phyloP scores from a whole-genome alignment of 2,797 vertebrate species.

The Falco rusticolus region DNA sequence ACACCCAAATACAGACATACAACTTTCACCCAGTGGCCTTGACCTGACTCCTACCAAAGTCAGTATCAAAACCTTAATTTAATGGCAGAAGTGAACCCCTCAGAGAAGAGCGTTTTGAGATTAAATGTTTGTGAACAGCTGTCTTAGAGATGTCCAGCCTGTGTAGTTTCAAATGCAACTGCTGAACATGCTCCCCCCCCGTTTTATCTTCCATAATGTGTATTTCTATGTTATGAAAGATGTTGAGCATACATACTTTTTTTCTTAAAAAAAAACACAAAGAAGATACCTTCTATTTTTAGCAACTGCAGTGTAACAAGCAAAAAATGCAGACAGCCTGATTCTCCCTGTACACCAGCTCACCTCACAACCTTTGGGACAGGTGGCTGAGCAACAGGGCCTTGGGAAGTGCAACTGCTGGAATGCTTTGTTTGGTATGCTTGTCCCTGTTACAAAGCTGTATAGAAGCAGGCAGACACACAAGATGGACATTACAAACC shows the following conservation, averaged over 20 bases:
- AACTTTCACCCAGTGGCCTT: not conserved
- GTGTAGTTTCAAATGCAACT: not conserved
- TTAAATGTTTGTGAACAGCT: not conserved
- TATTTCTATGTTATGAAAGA: not conserved
- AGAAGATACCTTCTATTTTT: not conserved
- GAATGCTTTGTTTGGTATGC: not conserved
- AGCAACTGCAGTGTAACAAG: not conserved
- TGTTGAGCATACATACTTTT: accelerated
- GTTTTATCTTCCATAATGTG: not conserved
- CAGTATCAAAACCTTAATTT: not conserved
- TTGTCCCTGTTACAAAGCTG: not conserved
- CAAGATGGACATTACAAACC: not conserved
- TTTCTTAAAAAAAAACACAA: not conserved
- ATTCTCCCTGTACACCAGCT: not conserved
- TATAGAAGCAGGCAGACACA: not conserved
- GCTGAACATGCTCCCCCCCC: not conserved
- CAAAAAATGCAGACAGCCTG: not conserved
- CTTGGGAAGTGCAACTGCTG: accelerated
- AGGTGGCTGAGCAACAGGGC: not conserved
- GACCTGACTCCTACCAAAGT: not conserved
- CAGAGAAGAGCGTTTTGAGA: not conserved
- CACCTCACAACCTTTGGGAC: not conserved
- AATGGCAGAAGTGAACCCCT: not conserved
- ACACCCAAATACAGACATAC: not conserved
- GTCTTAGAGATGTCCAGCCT: not conserved